Evolutionary conservation across 2,113 vertebrate species (phyloP).

Genomic region (Hepsetus odoe): DNA sequence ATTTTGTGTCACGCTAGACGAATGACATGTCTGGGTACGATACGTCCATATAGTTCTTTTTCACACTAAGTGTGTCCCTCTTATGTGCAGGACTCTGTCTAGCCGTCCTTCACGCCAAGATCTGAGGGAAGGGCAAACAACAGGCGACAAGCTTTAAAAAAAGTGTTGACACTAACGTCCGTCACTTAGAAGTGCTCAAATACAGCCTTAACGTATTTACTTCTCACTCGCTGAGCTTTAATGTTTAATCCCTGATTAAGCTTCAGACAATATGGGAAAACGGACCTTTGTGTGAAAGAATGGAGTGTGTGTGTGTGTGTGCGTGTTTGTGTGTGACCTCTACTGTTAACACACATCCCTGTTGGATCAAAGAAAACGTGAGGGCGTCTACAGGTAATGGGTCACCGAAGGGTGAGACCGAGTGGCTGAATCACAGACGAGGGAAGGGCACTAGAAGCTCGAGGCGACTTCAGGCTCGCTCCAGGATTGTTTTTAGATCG

Average conservation of each 20-base stretch:
- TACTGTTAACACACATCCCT: slow-evolving; percentile 73
- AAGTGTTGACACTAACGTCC: slow-evolving; percentile 65
- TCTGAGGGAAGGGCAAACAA: slow-evolving; percentile 41
- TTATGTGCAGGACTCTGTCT: slow-evolving; percentile 30
- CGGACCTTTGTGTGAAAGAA: slow-evolving; percentile 71
- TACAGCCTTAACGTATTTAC: slow-evolving; percentile 72
- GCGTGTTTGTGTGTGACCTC: slow-evolving; percentile 67
- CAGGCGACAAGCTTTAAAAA: slow-evolving; percentile 41
- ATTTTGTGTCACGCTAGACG: too few species aligned
- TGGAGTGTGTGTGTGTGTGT: slow-evolving; percentile 30
- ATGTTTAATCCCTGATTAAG: slow-evolving; percentile 74
- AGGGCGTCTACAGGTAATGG: slow-evolving; percentile 73
- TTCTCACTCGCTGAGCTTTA: slow-evolving; percentile 69
- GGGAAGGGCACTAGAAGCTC: neutral
- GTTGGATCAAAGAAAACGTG: slow-evolving; percentile 65
- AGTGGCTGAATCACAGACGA: slow-evolving; percentile 31
- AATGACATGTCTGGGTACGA: too few species aligned
- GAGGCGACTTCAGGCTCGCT: neutral
- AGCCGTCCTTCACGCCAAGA: slow-evolving; percentile 36
- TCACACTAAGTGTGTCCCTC: neutral
- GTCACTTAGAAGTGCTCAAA: slow-evolving; percentile 68
- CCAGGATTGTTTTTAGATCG: neutral
- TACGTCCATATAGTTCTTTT: slow-evolving; percentile 11
- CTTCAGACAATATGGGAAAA: slow-evolving; percentile 69
- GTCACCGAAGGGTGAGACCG: slow-evolving; percentile 64